phyloP scores from a whole-genome alignment of 2,113 vertebrate species.

The Prolemur simus region DNA sequence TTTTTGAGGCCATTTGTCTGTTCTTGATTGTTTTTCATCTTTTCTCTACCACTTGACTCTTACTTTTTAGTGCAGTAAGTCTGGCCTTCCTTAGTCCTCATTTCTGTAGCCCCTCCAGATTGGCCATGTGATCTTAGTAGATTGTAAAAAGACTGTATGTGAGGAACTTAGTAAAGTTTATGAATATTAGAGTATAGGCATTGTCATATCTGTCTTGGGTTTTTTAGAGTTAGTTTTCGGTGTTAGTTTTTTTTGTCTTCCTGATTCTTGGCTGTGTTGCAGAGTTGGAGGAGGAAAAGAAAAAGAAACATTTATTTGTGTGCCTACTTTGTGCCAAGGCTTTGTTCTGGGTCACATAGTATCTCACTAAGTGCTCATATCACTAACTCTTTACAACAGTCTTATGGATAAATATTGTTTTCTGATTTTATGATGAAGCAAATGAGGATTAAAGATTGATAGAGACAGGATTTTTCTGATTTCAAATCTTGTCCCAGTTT shows the following conservation, averaged over 20 bases:
- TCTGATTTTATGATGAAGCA: background rate
- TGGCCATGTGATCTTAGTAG: background rate
- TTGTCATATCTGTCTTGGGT: background rate
- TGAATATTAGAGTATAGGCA: background rate
- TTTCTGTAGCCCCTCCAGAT: background rate
- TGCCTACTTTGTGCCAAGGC: background rate
- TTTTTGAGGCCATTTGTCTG: background rate
- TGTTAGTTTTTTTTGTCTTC: background rate
- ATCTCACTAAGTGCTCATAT: background rate
- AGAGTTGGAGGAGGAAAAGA: background rate
- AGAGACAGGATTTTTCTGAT: background rate
- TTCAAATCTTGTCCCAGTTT: background rate
- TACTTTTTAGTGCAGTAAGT: background rate
- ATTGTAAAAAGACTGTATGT: background rate
- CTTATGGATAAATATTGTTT: background rate
- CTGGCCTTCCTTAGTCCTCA: background rate
- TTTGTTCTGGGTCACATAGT: background rate
- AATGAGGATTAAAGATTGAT: background rate
- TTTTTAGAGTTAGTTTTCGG: background rate
- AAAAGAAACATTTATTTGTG: background rate
- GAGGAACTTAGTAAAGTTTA: background rate
- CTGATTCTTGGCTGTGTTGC: background rate
- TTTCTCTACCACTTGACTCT: background rate
- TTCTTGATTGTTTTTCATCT: background rate
- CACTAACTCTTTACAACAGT: background rate